Percentiles rank a stretch among this genome's conserved stretches.
These are phyloP conservation scores for Chelonus formosanus DNA, from an alignment of 2,888 invertebrate species.

Conservation along the genomic window DNA sequence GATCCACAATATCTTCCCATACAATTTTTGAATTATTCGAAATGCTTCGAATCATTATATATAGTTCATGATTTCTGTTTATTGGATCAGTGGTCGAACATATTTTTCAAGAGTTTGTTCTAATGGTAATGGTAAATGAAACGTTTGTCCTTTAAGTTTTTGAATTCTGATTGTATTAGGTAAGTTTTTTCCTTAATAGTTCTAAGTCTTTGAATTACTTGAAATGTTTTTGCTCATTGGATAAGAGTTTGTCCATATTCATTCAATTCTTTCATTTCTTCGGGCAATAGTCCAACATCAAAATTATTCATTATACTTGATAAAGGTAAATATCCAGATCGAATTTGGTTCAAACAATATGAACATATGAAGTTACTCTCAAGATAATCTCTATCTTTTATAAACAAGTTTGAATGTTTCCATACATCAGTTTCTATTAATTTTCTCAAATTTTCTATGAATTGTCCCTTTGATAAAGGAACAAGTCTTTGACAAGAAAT, in stretches of 20 bases:
- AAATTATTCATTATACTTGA: too few species aligned
- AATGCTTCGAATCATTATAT: constrained; percentile 50
- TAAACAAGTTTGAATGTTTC: not conserved
- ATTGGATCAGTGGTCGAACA: constrained; percentile 47
- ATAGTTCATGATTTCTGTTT: constrained; percentile 49
- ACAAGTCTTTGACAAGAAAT: constrained; percentile 12
- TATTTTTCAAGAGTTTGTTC: constrained; percentile 53
- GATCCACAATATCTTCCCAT: constrained; percentile 51
- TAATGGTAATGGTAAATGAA: constrained; percentile 55
- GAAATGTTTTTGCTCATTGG: constrained; percentile 49
- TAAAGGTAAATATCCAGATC: not conserved
- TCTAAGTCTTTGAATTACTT: constrained; percentile 49
- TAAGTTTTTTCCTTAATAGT: constrained; percentile 51
- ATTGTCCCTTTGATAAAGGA: not conserved
- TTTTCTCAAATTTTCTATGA: not conserved
- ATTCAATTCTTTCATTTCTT: constrained; percentile 29
- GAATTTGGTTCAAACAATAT: not conserved
- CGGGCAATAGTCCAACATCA: too few species aligned
- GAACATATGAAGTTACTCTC: not conserved
- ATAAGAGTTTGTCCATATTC: not conserved
- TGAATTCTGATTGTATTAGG: constrained; percentile 42
- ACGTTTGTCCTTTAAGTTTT: constrained; percentile 49
- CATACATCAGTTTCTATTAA: not conserved
- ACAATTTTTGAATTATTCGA: constrained; percentile 49
- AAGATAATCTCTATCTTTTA: not conserved